These are phyloP conservation scores for Stenurella melanura DNA, from an alignment of 2,888 invertebrate species.

Conservation along the genomic window DNA sequence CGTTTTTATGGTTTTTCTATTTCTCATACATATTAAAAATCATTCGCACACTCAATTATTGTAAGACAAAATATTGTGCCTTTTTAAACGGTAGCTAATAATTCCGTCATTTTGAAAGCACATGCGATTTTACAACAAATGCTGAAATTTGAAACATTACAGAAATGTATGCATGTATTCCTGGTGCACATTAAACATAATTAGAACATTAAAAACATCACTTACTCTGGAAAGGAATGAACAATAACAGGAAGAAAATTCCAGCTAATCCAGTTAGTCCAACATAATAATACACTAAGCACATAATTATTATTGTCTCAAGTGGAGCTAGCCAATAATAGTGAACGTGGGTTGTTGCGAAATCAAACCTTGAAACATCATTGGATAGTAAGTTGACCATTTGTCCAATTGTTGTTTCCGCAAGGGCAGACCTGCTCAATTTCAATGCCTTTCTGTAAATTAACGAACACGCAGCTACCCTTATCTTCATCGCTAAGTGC, in stretches of 20 bases:
- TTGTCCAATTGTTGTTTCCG: constrained; percentile 53
- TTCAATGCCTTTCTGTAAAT: constrained; percentile 84
- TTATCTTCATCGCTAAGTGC: constrained; percentile 88
- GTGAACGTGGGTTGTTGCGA: constrained; percentile 85
- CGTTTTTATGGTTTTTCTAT: too few relatives aligned
- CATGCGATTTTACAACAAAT: too few relatives aligned
- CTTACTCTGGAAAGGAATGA: constrained; percentile 68
- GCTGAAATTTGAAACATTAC: too few relatives aligned
- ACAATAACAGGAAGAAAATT: constrained; percentile 66
- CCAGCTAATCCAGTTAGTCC: constrained; percentile 70
- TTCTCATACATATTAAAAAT: too few relatives aligned
- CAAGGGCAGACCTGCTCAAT: constrained; percentile 76
- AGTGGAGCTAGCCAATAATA: constrained; percentile 85
- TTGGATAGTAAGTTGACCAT: constrained; percentile 57
- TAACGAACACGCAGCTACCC: constrained; percentile 87
- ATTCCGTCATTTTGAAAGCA: too few relatives aligned
- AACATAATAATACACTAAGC: constrained; percentile 73
- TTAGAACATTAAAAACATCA: constrained; percentile 29
- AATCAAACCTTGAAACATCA: constrained; percentile 85
- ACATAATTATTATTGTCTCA: constrained; percentile 75
- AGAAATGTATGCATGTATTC: too few relatives aligned
- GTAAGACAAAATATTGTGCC: too few relatives aligned
- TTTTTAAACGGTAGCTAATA: too few relatives aligned
- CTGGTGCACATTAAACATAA: neutral
- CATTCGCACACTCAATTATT: too few relatives aligned